Percentiles rank a stretch among this genome's conserved stretches.
phyloP scores from a whole-genome alignment of 2,888 invertebrate genomes.

The Tipula unca region DNA sequence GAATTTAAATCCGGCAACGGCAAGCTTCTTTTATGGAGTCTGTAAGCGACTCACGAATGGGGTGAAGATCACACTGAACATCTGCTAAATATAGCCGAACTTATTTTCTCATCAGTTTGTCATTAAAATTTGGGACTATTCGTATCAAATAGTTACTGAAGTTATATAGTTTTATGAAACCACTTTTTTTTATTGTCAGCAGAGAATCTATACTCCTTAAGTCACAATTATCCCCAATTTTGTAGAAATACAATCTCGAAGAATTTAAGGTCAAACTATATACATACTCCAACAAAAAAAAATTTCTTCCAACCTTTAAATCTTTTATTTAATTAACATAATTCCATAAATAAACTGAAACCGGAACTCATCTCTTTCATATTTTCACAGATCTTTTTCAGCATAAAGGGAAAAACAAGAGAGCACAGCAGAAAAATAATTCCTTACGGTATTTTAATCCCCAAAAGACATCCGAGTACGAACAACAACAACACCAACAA shows the following conservation, averaged over 20 bases:
- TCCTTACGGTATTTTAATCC: not conserved
- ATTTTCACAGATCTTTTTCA: not conserved
- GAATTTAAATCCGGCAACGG: no score
- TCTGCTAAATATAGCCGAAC: no score
- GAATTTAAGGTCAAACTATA: not conserved
- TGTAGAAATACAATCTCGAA: not conserved
- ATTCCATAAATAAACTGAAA: not conserved
- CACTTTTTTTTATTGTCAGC: no score
- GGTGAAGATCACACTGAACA: no score
- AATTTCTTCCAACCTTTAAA: not conserved
- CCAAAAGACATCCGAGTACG: not conserved
- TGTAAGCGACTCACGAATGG: no score
- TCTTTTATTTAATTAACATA: not conserved
- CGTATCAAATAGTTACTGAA: no score
- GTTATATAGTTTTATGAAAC: no score
- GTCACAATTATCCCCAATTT: not conserved
- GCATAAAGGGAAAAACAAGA: not conserved
- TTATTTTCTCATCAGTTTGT: no score
- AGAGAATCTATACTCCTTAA: no score
- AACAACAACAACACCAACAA: not conserved
- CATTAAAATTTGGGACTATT: no score
- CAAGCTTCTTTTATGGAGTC: no score
- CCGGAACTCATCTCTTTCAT: not conserved
- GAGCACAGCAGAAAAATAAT: not conserved
- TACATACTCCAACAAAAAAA: not conserved